Evolutionary conservation across 1,140 invertebrate species (phyloP), one percentile per base, ranked within the genome.

Genomic region (Zaprionus nigranus): DNA sequence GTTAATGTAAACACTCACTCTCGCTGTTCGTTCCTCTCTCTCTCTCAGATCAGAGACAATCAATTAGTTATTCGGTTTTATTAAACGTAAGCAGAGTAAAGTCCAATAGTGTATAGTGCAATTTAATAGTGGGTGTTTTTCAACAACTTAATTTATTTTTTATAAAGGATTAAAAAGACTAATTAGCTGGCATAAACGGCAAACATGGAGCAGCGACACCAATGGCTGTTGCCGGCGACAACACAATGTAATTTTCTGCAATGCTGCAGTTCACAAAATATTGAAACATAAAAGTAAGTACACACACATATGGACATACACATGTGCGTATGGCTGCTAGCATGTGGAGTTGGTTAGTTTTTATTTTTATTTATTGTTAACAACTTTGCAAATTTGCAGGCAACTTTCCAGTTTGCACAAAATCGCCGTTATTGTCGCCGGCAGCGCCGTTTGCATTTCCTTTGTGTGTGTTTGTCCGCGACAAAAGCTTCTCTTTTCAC

Each of bases 331-430:
- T 15, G 17, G 30, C 22, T 24, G 38, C n/a, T 11, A 49, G 53
- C 60, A 36, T 57, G 61, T 43, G 40, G 51, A 38, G 30, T 49
- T 17, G 26, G 38, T 38, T 13, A 17, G 38, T 65, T 71, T 69
- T 57, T 57, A 65, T 65, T 71, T 69, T 57, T 57, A 65, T 59
- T 72, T 72, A 58, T 66, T 58, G 70, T 40, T 66, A 59, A 59
- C 62, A 66, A 30, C 38, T 72, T 59, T 17, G 54, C 56, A 66
- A 15, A 66, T 66, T 58, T 58, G 2, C 7, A 40, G 24, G 28
- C 26, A 66, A 59, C 53, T 65, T 65, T 66, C 13, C 20, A 24
- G 30, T 59, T 5, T 5, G 36, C 22, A 62, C 24, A 62, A 69
- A 69, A 53, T 72, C 9, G 26, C 30, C 28, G 17, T 24, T 51